These are phyloP conservation scores for Zaprionus gabonicus DNA, from an alignment of 1,140 invertebrate species.

Conservation along the genomic window DNA sequence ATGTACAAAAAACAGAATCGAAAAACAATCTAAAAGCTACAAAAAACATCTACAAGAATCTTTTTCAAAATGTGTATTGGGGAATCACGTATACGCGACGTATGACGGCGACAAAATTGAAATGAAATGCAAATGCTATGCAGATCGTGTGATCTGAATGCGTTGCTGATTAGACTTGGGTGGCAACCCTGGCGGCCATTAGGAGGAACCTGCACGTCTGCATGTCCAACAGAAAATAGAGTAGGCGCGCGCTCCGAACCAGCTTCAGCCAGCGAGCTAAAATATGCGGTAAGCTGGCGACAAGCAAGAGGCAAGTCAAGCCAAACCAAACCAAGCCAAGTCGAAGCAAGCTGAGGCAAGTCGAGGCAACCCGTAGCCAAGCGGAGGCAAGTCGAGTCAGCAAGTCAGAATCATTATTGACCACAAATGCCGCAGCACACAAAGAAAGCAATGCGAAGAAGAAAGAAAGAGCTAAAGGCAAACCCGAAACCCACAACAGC, in stretches of 20 bases:
- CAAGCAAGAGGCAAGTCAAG: slow-evolving; percentile 31
- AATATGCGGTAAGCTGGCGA: slow-evolving; percentile 52
- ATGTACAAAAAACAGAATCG: slow-evolving; percentile 70
- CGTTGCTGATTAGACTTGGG: slow-evolving; percentile 22
- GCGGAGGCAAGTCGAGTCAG: not conserved
- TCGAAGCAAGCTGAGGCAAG: slow-evolving; percentile 41
- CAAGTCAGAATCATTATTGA: slow-evolving; percentile 75
- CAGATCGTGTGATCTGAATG: slow-evolving; percentile 11
- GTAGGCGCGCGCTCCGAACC: slow-evolving; percentile 41
- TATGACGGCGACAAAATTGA: not conserved
- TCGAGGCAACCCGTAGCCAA: not conserved
- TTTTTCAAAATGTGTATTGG: not conserved
- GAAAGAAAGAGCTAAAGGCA: slow-evolving; percentile 63
- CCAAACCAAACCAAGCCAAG: slow-evolving; percentile 33
- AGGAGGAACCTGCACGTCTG: slow-evolving; percentile 63
- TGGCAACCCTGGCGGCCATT: slow-evolving; percentile 42
- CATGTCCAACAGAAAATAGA: slow-evolving; percentile 49
- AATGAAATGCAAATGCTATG: not conserved
- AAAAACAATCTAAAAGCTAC: slow-evolving; percentile 47
- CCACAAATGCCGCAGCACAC: slow-evolving; percentile 62
- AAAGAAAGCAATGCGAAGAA: slow-evolving; percentile 71
- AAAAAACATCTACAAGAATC: slow-evolving; percentile 16
- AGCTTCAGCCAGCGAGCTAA: slow-evolving; percentile 22
- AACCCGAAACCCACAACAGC: slow-evolving; percentile 50
- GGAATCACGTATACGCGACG: slow-evolving; percentile 36